Evolutionary conservation across 2,797 vertebrate species (phyloP), one percentile per base, ranked within the genome.

Genomic region (Bryconaethiops microstoma): DNA sequence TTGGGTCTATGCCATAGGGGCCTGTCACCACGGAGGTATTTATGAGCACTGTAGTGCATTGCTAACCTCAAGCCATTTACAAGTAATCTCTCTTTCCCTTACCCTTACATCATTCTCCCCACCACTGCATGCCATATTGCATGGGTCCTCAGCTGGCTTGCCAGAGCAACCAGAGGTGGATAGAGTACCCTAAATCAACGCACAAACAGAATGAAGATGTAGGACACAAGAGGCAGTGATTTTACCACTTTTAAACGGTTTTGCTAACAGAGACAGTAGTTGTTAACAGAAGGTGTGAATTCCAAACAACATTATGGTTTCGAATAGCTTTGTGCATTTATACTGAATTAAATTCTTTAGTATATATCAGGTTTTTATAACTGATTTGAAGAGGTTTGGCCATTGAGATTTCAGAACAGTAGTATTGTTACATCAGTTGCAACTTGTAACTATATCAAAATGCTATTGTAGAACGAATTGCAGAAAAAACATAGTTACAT

Each of bases 61-160:
- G 69, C 45, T 76, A 69, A 82, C 74, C 60, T 14, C 7, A 29
- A 76, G 73, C 21, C 77, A 45, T 76, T 60, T 71, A 82, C 68
- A 50, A 78, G 29, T 52, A 35, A 50, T 71, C 73, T 71, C 55
- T 55, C 48, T 29, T 62, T 14, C 3, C 19, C 1, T 60, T 16
- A 29, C 3, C 19, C 1, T 60, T 62, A 54, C 54, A 62, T 48
- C 55, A 70, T 57, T 45, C 74, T 81, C 45, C 57, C 67, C 25
- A n/a, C 14, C 25, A 16, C 25, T 35, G 25, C 35, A 40, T 65
- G 63, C 17, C 16, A 19, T 65, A 17, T 17, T 19, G 35, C 63
- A 65, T 5, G 2, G 2, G 14, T 40, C 35, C 7, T 40, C 29
- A n/a, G 29, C 4, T 62, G 13, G 13, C 16, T 19, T 2, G 60